A percentile compares a stretch with the other conserved stretches of the same genome.
phyloP scores from a whole-genome alignment of 2,797 vertebrate genomes.

The Megaceryle alcyon region DNA sequence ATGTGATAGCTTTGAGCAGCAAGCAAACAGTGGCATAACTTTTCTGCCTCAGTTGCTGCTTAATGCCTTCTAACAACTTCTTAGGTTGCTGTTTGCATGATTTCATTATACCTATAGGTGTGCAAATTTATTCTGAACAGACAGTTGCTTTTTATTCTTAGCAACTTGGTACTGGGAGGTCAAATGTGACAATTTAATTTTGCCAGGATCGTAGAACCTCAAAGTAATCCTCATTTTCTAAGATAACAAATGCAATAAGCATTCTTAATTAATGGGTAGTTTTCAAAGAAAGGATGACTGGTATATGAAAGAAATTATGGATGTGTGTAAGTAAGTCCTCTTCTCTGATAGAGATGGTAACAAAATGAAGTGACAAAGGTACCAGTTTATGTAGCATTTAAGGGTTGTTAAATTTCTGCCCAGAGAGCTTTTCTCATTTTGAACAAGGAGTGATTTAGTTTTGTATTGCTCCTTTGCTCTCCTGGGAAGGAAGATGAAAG shows the following conservation, averaged over 20 bases:
- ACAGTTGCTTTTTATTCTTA: not conserved
- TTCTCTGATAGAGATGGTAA: not conserved
- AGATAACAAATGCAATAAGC: not conserved
- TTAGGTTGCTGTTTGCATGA: not conserved
- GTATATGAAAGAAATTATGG: not conserved
- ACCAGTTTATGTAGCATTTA: not conserved
- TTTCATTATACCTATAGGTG: not conserved
- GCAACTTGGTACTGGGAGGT: not conserved
- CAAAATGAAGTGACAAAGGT: not conserved
- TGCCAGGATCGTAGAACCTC: not conserved
- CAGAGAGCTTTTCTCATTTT: not conserved
- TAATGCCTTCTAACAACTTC: not conserved
- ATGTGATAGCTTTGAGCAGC: not conserved
- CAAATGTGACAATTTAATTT: not conserved
- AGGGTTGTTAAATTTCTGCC: not conserved
- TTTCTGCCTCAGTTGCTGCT: not conserved
- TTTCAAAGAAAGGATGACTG: not conserved
- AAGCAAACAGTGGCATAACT: not conserved
- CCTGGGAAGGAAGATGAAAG: not conserved
- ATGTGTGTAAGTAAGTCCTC: not conserved
- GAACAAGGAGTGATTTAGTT: not conserved
- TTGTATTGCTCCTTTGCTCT: not conserved
- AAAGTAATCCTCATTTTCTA: not conserved
- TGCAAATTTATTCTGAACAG: not conserved
- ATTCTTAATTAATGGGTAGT: not conserved